phyloP scores from a whole-genome alignment of 1,140 invertebrate genomes.

The Arion vulgaris region DNA sequence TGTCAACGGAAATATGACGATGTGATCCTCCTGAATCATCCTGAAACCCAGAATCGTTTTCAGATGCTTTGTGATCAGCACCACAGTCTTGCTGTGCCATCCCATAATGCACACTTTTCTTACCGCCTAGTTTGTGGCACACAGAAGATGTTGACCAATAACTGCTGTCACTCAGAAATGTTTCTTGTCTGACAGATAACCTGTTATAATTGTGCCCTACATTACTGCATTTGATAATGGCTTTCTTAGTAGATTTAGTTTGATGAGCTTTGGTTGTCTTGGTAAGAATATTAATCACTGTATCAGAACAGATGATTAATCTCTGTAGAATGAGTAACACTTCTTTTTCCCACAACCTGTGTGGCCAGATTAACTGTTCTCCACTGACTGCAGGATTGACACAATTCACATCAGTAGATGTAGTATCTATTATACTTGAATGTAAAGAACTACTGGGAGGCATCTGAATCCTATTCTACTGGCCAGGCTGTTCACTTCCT shows the following conservation, averaged over 20 bases:
- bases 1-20: background rate
- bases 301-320: background rate
- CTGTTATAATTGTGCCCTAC: too few relatives aligned
- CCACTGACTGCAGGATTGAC: background rate
- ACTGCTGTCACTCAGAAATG: background rate
- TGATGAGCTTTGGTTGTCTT: background rate
- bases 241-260: background rate
- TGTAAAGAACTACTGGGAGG: background rate
- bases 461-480: background rate
- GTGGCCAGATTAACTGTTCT: background rate
- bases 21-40: background rate
- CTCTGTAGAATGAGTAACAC: background rate
- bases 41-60: slow-evolving; percentile 19
- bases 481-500: background rate
- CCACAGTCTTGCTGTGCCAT: background rate
- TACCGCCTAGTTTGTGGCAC: background rate
- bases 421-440: background rate
- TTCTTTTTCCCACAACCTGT: background rate
- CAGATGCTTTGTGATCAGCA: background rate
- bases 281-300: background rate
- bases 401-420: background rate
- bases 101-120: background rate
- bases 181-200: too few relatives aligned
- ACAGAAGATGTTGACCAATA: background rate
- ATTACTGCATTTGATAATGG: background rate